A percentile compares a stretch with the other conserved stretches of the same genome.
Evolutionary conservation across 2,797 vertebrate species (phyloP).

Genomic region (Numenius phaeopus): DNA sequence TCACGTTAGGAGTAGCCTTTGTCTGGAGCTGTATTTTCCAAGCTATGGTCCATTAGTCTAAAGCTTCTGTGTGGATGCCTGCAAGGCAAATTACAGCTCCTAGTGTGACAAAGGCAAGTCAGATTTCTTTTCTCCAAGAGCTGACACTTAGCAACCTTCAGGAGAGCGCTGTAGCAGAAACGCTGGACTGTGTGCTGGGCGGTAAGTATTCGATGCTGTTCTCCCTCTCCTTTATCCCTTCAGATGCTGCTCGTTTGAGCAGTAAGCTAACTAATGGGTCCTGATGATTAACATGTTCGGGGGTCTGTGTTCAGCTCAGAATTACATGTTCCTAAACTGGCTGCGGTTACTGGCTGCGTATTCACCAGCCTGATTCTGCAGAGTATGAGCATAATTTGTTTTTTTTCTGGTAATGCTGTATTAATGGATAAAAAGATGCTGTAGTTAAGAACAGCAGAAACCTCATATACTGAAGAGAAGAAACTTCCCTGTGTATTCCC

Average conservation of each 20-base stretch:
- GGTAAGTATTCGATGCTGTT: conserved; percentile 28
- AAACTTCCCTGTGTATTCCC: neutral
- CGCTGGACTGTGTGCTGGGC: neutral
- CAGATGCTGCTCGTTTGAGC: conserved; percentile 8
- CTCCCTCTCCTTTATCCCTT: conserved; percentile 18
- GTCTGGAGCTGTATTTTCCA: conserved; percentile 58
- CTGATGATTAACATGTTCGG: neutral
- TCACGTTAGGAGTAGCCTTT: conserved; percentile 58
- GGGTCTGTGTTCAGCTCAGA: neutral
- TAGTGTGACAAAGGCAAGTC: conserved; percentile 72
- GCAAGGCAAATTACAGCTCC: conserved; percentile 13
- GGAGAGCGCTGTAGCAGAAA: conserved; percentile 21
- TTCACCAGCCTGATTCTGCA: neutral
- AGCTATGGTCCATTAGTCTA: neutral
- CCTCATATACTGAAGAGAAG: neutral
- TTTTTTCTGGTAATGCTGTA: neutral
- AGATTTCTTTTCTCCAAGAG: neutral
- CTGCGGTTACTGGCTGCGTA: neutral
- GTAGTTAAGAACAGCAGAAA: neutral
- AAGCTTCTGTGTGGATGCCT: conserved; percentile 23
- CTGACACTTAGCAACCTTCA: conserved; percentile 37
- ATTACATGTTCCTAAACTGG: neutral
- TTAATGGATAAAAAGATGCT: neutral
- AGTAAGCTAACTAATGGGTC: neutral
- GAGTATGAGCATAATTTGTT: neutral